These are phyloP conservation scores for Molossus molossus DNA, from an alignment of 2,797 vertebrate genomes.

Conservation along the genomic window DNA sequence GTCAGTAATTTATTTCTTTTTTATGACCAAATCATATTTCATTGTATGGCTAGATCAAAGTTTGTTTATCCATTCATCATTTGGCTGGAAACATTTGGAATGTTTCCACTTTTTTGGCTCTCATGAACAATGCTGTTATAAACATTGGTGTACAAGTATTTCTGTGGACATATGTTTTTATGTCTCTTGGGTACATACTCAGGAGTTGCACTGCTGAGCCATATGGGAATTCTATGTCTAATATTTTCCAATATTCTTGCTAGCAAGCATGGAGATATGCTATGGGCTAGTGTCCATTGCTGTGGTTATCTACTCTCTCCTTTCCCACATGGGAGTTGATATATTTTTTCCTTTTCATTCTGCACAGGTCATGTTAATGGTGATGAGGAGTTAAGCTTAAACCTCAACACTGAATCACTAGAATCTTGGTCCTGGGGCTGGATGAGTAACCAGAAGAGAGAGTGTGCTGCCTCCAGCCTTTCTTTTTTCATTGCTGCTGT, in stretches of 20 bases:
- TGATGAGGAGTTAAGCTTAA: not conserved
- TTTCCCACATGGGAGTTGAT: not conserved
- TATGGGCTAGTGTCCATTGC: not conserved
- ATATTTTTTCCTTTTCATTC: not conserved
- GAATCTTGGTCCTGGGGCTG: not conserved
- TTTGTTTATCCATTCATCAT: not conserved
- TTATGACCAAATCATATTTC: not conserved
- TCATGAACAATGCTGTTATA: not conserved
- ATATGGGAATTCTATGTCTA: not conserved
- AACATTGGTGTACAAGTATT: not conserved
- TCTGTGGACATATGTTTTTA: not conserved
- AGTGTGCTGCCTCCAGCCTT: not conserved
- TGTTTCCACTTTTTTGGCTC: not conserved
- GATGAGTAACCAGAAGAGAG: not conserved
- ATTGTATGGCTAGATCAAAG: no score
- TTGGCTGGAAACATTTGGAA: not conserved
- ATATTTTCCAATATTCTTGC: not conserved
- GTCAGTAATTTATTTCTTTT: not conserved
- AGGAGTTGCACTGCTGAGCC: not conserved
- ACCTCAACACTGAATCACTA: not conserved
- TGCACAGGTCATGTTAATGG: not conserved
- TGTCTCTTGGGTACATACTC: no score
- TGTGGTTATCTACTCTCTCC: not conserved
- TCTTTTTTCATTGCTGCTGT: not conserved
- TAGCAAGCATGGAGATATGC: not conserved